These are phyloP conservation scores for Myotis findleyi DNA, from an alignment of 2,797 vertebrate species.

Conservation along the genomic window DNA sequence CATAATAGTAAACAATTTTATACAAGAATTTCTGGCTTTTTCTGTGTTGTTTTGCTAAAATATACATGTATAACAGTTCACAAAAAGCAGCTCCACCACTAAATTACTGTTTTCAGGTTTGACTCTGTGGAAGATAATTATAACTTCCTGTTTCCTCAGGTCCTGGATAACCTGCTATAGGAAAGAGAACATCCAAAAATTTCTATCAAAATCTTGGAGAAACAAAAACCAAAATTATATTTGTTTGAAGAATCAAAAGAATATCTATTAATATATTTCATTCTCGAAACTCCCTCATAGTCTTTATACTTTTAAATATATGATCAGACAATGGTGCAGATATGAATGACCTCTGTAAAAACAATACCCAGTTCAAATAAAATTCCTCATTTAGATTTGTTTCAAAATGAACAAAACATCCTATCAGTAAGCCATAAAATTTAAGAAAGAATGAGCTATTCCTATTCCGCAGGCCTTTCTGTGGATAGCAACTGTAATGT, in stretches of 20 bases:
- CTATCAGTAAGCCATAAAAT: conserved; percentile 20
- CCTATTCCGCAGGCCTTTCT: not conserved
- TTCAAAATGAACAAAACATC: conserved; percentile 59
- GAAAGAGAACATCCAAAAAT: conserved; percentile 38
- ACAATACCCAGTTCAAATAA: conserved; percentile 43
- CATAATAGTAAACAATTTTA: conserved; percentile 58
- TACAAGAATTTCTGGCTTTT: conserved; percentile 68
- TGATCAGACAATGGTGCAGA: not conserved
- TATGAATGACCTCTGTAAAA: conserved; percentile 38
- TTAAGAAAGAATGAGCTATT: conserved; percentile 35
- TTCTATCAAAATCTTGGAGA: conserved; percentile 51
- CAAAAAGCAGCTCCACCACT: conserved; percentile 4
- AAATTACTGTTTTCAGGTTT: conserved; percentile 63
- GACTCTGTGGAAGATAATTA: not conserved
- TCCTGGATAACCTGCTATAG: conserved; percentile 22
- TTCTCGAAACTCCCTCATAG: conserved; percentile 2
- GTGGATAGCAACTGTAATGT: conserved; percentile 24
- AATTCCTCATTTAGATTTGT: conserved; percentile 41
- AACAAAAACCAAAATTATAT: conserved; percentile 59
- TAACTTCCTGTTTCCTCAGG: conserved; percentile 29
- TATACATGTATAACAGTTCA: conserved; percentile 64
- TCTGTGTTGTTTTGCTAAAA: conserved; percentile 59
- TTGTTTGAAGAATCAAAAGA: conserved; percentile 51
- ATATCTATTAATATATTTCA: conserved; percentile 12
- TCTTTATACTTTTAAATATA: conserved; percentile 50